These are phyloP conservation scores for Oscheius sp. DNA, from an alignment of 2,888 invertebrate species.

Conservation along the genomic window DNA sequence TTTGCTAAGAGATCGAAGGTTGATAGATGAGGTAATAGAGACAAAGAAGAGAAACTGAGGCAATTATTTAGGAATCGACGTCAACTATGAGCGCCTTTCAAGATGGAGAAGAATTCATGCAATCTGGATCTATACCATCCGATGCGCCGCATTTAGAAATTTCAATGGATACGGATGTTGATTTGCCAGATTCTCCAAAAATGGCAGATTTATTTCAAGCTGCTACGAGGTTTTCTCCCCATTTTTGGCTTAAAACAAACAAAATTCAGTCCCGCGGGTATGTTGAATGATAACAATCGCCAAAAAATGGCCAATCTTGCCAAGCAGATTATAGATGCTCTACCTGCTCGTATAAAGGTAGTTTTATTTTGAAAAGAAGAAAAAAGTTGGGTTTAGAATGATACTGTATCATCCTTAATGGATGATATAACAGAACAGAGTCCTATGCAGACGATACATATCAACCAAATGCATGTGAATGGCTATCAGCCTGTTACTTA, in stretches of 20 bases:
- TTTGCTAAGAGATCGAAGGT: constrained; percentile 33
- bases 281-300: constrained; percentile 51
- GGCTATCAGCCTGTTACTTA: not conserved
- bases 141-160: constrained; percentile 50
- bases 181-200: constrained; percentile 60
- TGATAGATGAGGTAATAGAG: constrained; percentile 29
- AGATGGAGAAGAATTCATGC: not conserved
- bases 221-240: constrained; percentile 42
- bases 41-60: not conserved
- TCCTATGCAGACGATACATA: not conserved
- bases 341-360: constrained; percentile 92
- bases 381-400: constrained; percentile 6
- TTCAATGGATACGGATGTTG: constrained; percentile 59
- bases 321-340: constrained; percentile 96
- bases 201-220: constrained; percentile 57
- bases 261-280: constrained; percentile 46
- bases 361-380: not conserved
- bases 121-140: constrained; percentile 8
- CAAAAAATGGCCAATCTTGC: constrained; percentile 79
- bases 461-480: not conserved
- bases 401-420: constrained; percentile 8
- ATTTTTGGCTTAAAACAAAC: not conserved
- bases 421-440: not conserved
- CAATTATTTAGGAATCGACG: constrained; percentile 28
- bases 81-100: constrained; percentile 11